Percentiles rank a stretch among this genome's conserved stretches.
Conservation (phyloP, 2,888 invertebrate species). For the Flabesymbios commensalis region DNA sequence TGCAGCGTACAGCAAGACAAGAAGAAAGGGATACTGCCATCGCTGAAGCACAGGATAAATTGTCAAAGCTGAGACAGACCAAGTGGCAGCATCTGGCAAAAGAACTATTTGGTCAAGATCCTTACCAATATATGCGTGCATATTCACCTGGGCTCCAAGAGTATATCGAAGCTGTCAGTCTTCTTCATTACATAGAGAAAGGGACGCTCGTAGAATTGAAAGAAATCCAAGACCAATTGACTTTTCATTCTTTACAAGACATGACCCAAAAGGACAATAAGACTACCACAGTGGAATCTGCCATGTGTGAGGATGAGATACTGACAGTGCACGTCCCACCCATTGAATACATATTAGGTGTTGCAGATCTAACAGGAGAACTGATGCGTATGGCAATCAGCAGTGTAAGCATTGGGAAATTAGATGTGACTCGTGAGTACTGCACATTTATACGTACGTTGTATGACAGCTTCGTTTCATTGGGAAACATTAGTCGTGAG, state of each 20-base stretch:
- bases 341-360: constrained; percentile 73
- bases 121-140: constrained; percentile 72
- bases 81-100: constrained; percentile 73
- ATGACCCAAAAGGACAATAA: neutral
- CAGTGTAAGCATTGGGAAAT: constrained; percentile 72
- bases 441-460: constrained; percentile 74
- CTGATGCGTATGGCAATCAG: constrained; percentile 87
- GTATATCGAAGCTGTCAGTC: constrained; percentile 82
- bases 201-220: constrained; percentile 69
- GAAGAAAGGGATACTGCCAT: constrained; percentile 65
- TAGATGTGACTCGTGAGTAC: constrained; percentile 68
- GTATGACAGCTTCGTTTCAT: constrained; percentile 64
- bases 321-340: constrained; percentile 47
- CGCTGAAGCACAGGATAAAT: constrained; percentile 70
- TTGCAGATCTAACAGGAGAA: constrained; percentile 87
- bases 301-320: neutral
- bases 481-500: constrained; percentile 68
- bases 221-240: constrained; percentile 59
- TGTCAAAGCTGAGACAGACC: constrained; percentile 69
- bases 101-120: constrained; percentile 75
- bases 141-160: constrained; percentile 77
- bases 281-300: neutral
- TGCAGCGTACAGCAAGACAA: constrained; percentile 71
- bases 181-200: constrained; percentile 72
- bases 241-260: constrained; percentile 5